Conservation (phyloP, 2,797 vertebrate species). For the Gymnopithys bicolor region DNA sequence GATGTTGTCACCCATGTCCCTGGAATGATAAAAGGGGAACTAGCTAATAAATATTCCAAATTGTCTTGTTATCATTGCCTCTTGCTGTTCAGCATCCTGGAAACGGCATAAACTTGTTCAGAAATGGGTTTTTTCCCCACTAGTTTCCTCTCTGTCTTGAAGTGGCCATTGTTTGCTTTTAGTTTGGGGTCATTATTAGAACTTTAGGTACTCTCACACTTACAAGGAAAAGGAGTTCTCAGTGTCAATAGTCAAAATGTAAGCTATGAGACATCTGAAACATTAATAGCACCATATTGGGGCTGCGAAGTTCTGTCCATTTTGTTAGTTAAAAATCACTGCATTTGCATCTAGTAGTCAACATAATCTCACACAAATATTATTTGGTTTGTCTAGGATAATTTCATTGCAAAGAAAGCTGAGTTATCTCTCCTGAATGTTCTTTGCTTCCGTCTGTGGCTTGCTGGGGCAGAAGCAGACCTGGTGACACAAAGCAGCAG, state of each 20-base stretch:
- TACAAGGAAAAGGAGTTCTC: background rate
- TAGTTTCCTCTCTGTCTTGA: background rate
- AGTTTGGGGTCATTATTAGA: background rate
- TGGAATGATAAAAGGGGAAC: background rate
- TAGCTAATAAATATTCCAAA: background rate
- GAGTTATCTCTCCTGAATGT: background rate
- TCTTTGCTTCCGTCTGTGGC: background rate
- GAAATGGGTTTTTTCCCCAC: background rate
- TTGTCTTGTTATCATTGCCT: background rate
- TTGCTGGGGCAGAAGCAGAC: slow-evolving; percentile 8
- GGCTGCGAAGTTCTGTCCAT: background rate
- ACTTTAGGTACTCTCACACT: background rate
- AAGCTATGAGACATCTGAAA: background rate
- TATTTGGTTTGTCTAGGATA: background rate
- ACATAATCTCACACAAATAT: background rate
- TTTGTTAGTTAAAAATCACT: background rate
- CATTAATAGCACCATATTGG: background rate
- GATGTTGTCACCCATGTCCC: background rate
- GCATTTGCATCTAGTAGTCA: background rate
- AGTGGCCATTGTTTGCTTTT: background rate
- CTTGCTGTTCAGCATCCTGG: background rate
- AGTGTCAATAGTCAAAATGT: background rate
- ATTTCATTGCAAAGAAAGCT: background rate
- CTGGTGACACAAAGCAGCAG: slow-evolving; percentile 25
- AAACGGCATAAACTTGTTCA: background rate